These are phyloP conservation scores for Drosophila paranaensis DNA, from an alignment of 2,888 invertebrate genomes.

Conservation along the genomic window DNA sequence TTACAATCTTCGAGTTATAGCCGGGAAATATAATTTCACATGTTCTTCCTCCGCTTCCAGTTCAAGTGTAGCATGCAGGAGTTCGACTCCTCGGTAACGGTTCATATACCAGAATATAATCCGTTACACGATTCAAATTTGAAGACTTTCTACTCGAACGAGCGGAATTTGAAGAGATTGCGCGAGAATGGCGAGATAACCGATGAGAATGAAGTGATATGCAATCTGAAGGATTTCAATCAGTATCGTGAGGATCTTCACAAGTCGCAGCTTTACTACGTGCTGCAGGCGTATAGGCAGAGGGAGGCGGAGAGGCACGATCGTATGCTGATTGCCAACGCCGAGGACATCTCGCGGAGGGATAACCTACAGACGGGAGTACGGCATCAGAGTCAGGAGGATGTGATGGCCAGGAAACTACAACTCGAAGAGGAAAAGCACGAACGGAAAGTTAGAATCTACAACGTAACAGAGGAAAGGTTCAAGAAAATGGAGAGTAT, in stretches of 20 bases:
- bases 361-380: conserved; percentile 68
- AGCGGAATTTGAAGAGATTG: conserved; percentile 84
- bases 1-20: not conserved
- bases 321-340: conserved; percentile 77
- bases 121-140: conserved; percentile 87
- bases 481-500: conserved; percentile 66
- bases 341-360: conserved; percentile 79
- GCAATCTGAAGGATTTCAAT: conserved; percentile 88
- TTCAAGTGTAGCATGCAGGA: conserved; percentile 74
- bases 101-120: conserved; percentile 85
- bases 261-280: conserved; percentile 86
- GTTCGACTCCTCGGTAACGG: conserved; percentile 78
- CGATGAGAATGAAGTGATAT: conserved; percentile 87
- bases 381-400: conserved; percentile 63
- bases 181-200: conserved; percentile 87
- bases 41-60: conserved; percentile 38
- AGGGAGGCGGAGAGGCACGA: conserved; percentile 79
- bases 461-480: conserved; percentile 61
- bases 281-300: conserved; percentile 83
- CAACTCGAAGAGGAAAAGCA: conserved; percentile 57
- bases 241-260: conserved; percentile 87
- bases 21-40: too few species aligned
- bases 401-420: conserved; percentile 70
- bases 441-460: conserved; percentile 57
- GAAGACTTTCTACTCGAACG: conserved; percentile 85